Base-by-base conservation (phyloP, 2,113 vertebrate species). In the Rhegmatorhina hoffmannsi region DNA sequence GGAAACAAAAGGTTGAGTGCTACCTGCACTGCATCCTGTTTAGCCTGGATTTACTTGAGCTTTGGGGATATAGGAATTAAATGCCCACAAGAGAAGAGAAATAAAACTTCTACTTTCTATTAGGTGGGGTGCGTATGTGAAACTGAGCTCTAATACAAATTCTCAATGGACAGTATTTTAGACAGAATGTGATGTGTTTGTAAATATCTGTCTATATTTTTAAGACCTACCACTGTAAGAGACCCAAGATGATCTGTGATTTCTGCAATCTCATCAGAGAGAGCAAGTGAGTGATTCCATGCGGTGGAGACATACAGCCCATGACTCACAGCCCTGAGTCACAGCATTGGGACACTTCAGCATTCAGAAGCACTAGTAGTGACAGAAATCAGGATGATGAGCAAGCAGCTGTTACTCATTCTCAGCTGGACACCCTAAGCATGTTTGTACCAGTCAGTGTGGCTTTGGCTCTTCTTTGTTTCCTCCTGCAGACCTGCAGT, bases 251-350 rank as follows among this genome's bases (percentile, higher is more conserved):
- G 90, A 88, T 95, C 90, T 92, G 76, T 78, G 69, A 96, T 93
- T 96, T 96, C 93, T 96, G 96, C 83, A 89, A 31, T 95, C 93
- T 97, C 84, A 91, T 96, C 76, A 46, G 89, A 95, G 84, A 87
- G 89, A 95, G 84, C 92, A 70, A 97, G 73, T 92, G 94, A 96
- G 75, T 87, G 87, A 94, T 95, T 95, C 86, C 89, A 84, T 34
- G 79, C 2, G 1, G 86, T 89, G 92, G 89, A 96, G 95, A 96
- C 95, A 94, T 76, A 76, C 90, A 96, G 87, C 67, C 82, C 63
- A 38, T 97, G 96, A 97, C 90, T 97, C 97, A 97, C 60, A 94
- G 92, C 77, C 90, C 81, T 93, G 97, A 97, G 97, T 97, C 97
- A 97, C 81, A 84, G 92, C 89, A 33, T 7, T 87, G 87, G 95